phyloP scores from a whole-genome alignment of 1,140 invertebrate species.

The Telenomus remus region DNA sequence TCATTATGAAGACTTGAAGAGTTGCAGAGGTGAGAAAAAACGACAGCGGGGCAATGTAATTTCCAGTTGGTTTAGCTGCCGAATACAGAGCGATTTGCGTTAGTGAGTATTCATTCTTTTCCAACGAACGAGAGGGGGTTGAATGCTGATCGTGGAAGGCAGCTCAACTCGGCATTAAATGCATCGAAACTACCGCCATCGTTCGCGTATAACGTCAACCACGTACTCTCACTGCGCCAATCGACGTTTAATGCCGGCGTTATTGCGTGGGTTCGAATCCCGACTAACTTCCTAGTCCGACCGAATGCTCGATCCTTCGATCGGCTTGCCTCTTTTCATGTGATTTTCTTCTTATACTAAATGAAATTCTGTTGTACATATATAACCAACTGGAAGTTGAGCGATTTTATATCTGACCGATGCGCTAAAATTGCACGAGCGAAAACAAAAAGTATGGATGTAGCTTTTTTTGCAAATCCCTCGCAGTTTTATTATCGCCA shows the following conservation, averaged over 20 bases:
- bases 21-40: slow-evolving; percentile 36
- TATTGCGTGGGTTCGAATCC: slow-evolving; percentile 59
- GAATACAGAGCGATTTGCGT: slow-evolving; percentile 36
- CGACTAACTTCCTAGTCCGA: slow-evolving; percentile 42
- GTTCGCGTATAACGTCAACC: slow-evolving; percentile 60
- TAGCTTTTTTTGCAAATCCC: too few species aligned
- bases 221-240: slow-evolving; percentile 50
- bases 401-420: slow-evolving; percentile 22
- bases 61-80: slow-evolving; percentile 45
- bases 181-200: slow-evolving; percentile 68
- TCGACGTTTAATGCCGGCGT: slow-evolving; percentile 48
- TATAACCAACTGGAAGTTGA: slow-evolving; percentile 24
- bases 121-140: slow-evolving; percentile 36
- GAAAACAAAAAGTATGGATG: not conserved
- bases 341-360: not conserved
- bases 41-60: slow-evolving; percentile 28
- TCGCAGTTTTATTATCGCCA: too few species aligned
- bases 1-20: slow-evolving; percentile 4
- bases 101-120: slow-evolving; percentile 50
- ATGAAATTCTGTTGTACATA: slow-evolving; percentile 6
- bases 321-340: slow-evolving; percentile 1
- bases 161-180: slow-evolving; percentile 51
- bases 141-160: slow-evolving; percentile 35
- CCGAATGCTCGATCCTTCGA: slow-evolving; percentile 1
- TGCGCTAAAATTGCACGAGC: not conserved